phyloP scores from a whole-genome alignment of 2,888 invertebrate species.

The Choristoneura rosaceana region DNA sequence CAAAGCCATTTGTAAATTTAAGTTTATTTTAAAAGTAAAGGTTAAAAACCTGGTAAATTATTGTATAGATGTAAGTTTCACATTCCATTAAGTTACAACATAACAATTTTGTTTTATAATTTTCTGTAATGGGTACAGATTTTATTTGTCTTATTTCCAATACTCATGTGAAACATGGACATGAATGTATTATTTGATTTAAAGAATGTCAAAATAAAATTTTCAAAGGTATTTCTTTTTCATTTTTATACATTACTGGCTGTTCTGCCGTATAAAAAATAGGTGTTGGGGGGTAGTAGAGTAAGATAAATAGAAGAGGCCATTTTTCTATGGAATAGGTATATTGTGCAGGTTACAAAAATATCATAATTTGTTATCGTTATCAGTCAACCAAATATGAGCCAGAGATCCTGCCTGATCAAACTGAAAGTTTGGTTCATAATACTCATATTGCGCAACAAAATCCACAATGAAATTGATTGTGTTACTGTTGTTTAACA shows the following conservation, averaged over 20 bases:
- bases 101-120: conserved; percentile 48
- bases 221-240: too few species aligned
- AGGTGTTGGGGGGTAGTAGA: too few species aligned
- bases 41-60: conserved; percentile 39
- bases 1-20: conserved; percentile 44
- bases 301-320: too few species aligned
- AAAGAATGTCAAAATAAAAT: conserved; percentile 56
- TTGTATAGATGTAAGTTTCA: conserved; percentile 39
- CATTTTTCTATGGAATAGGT: conserved; percentile 12
- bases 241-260: too few species aligned
- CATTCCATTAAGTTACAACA: conserved; percentile 58
- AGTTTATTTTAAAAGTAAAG: conserved; percentile 23
- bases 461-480: conserved; percentile 12
- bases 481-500: conserved; percentile 6
- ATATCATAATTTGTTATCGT: conserved; percentile 33
- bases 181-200: conserved; percentile 60
- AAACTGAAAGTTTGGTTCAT: not conserved
- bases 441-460: conserved; percentile 5
- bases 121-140: conserved; percentile 39
- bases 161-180: conserved; percentile 74
- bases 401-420: conserved; percentile 28
- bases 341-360: conserved; percentile 41
- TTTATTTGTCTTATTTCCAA: conserved; percentile 48
- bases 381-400: conserved; percentile 20
- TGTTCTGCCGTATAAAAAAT: too few species aligned